phyloP scores from a whole-genome alignment of 2,888 invertebrate genomes.

The Smittia sp. region DNA sequence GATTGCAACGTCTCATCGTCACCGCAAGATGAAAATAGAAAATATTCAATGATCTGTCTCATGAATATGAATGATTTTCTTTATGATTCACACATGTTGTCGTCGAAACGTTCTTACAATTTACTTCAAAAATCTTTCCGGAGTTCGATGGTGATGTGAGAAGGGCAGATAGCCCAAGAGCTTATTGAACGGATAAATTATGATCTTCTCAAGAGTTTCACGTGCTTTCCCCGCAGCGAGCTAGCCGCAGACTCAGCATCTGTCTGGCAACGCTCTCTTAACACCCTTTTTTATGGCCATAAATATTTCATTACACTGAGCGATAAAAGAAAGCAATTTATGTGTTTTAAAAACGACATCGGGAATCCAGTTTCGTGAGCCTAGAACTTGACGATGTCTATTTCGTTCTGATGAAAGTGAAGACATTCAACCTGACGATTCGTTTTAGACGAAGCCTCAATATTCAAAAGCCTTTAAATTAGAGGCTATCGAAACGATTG shows the following conservation, averaged over 20 bases:
- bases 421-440: not conserved
- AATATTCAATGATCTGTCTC: not conserved
- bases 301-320: constrained; percentile 13
- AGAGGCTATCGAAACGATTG: not conserved
- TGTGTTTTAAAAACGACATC: constrained; percentile 13
- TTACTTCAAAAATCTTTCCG: not conserved
- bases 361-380: not conserved
- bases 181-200: constrained; percentile 1
- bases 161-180: not conserved
- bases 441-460: not conserved
- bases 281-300: not conserved
- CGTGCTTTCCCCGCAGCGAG: not conserved
- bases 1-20: not conserved
- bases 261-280: constrained; percentile 10
- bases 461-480: not conserved
- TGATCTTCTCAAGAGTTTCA: not conserved
- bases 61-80: constrained; percentile 6
- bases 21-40: not conserved
- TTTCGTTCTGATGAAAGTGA: not conserved
- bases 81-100: not conserved
- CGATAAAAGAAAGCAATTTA: constrained; percentile 20
- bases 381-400: not conserved
- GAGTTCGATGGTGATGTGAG: not conserved
- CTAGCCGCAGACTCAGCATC: not conserved
- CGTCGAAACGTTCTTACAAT: not conserved